Evolutionary conservation across 2,113 vertebrate genomes (phyloP).

Genomic region (Rhagologus leucostigma): DNA sequence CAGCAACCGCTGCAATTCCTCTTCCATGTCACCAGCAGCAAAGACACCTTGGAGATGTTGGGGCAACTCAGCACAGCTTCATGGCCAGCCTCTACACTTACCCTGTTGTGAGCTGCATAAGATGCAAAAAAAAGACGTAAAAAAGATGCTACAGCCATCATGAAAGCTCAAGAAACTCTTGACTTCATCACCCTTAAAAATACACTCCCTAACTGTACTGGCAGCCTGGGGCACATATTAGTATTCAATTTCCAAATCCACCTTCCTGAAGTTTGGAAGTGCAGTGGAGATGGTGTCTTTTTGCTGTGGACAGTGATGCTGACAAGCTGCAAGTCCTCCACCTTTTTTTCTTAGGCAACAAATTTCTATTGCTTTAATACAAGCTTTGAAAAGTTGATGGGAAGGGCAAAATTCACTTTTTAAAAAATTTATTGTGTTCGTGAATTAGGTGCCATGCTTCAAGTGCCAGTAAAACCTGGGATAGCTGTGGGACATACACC

Average conservation of each 20-base stretch:
- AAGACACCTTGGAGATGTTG: accelerated
- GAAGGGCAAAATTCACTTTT: neutral
- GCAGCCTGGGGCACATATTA: neutral
- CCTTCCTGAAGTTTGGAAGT: neutral
- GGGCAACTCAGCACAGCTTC: constrained; percentile 38
- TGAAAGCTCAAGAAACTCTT: neutral
- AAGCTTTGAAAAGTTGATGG: neutral
- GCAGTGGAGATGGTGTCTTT: neutral
- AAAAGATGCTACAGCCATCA: neutral
- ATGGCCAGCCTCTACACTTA: neutral
- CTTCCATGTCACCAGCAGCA: neutral
- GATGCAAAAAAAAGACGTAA: neutral
- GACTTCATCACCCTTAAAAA: neutral
- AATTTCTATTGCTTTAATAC: neutral
- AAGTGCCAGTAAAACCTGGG: neutral
- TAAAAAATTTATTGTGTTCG: neutral
- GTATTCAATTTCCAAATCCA: neutral
- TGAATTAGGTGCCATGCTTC: neutral
- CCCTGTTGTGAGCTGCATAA: neutral
- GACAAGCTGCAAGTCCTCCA: neutral
- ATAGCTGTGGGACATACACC: neutral
- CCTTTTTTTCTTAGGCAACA: neutral
- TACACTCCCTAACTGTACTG: neutral
- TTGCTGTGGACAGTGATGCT: neutral
- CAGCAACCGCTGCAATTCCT: neutral